Evolutionary conservation across 92 coral and sea anemone genomes (phyloP), one percentile per base, ranked within the genome.

Genomic region (Siderastrea radians): DNA sequence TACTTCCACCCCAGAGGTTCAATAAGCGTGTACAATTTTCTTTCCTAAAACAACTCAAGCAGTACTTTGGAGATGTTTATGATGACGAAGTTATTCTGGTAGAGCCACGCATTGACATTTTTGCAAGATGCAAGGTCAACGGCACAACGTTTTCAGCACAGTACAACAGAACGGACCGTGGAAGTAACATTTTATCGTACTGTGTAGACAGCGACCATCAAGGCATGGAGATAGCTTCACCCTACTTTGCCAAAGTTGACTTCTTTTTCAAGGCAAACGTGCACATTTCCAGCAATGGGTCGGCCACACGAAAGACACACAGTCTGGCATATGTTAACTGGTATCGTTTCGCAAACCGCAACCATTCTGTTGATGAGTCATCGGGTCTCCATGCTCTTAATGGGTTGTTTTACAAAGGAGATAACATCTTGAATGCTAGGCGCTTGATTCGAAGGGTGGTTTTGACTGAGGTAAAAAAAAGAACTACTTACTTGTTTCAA

Each of bases 111-210:
- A 65, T 84, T 4, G 81, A 90, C 75, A 90, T 84, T 17, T 86
- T 78, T 85, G 90, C 89, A 17, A 83, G 87, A 58, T 80, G 93
- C 72, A 76, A 71, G 52, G 90, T 59, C 13, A 90, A 80, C 67
- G 93, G 80, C 13, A 65, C 83, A 64, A 59, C 65, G n/a, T 90
- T 90, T 69, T 84, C 87, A 1, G 85, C 84, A 3, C 79, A 84
- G 47, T 77, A 74, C 87, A 85, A 85, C 63, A 75, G 70, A 79
- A 79, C 90, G 19, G 87, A 85, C 82, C 68, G 74, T 61, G 87
- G 90, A 6, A 77, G 81, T 63, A 55, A 71, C 53, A 74, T 81
- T 43, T 78, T 82, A 7, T 77, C 79, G 16, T 84, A 84, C 76
- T 90, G 70, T 72, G 86, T 86, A 11, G 85, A 76, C 49, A 38